Base-by-base conservation (phyloP, 2,888 invertebrate species). In the Drosophila nr. fundita region DNA sequence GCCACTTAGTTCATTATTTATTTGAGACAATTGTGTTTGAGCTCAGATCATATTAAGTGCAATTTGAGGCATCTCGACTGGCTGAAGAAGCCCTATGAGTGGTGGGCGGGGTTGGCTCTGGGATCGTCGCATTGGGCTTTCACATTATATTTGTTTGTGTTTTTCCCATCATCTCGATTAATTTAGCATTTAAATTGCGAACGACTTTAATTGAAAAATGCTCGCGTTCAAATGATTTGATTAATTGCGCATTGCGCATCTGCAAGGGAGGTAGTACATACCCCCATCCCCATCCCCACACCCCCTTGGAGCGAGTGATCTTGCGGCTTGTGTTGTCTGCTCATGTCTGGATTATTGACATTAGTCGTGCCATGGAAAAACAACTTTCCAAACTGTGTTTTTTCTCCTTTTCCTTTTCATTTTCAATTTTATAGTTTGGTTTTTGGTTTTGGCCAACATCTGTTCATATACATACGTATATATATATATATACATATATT, bases 221-320 rank as follows among this genome's bases (percentile, higher is more conserved):
- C 50, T 75, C 45, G 24, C 60, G 30, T 60, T 30, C 60, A 57
- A 65, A 60, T 75, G 72, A 76, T 88, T 74, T 82, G 57, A 87
- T 87, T 87, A 84, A 85, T 87, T 76, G 85, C 61, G 68, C 73
- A 73, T 49, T 61, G 68, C 34, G 13, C 7, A 21, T 30, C 27
- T 30, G 24, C 29, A 27, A 6, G 27, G 49, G 30, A 42, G 57
- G 21, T 57, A n/a, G 4, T 29, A 21, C 5, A 21, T 8, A 1
- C 8, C 10, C 38, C 18, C 8, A 8, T 13, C 15, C 29, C 24
- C 21, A 8, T n/a, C 7, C 49, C 30, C 7, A 15, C n/a, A 29
- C 15, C 15, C 5, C n/a, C n/a, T 45, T 40, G 59, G 5, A n/a
- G 27, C 57, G 7, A 29, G 15, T 8, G 42, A 67, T 67, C 67